Conservation (phyloP, 1,140 invertebrate species). For the Rhizoglyphus robini region DNA sequence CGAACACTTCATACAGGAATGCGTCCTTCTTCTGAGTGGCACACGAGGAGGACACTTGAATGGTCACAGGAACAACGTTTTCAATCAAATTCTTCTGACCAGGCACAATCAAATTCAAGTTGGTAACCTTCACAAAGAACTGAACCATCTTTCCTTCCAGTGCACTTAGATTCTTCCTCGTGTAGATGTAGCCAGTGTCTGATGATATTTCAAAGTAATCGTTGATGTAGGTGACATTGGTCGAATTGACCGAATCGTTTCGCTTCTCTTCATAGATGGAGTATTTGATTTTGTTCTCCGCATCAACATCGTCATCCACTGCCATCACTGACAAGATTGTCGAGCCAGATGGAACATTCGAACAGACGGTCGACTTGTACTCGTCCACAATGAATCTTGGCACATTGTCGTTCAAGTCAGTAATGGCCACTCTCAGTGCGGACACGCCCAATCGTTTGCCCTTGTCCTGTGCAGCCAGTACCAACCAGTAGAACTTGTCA, state of each 20-base stretch:
- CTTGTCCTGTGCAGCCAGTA: constrained; percentile 67
- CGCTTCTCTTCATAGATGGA: constrained; percentile 55
- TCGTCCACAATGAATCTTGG: constrained; percentile 63
- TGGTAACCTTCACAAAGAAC: constrained; percentile 71
- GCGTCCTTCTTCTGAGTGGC: constrained; percentile 36
- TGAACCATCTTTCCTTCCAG: constrained; percentile 37
- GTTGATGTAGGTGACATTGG: constrained; percentile 30
- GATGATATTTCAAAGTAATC: constrained; percentile 51
- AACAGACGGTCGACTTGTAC: constrained; percentile 57
- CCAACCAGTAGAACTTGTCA: constrained; percentile 55
- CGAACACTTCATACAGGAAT: constrained; percentile 51
- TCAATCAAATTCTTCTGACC: constrained; percentile 44
- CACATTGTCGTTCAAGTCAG: constrained; percentile 73
- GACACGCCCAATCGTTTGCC: constrained; percentile 66
- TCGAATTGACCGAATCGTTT: constrained; percentile 4
- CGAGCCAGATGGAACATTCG: constrained; percentile 45
- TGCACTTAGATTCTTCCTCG: constrained; percentile 31
- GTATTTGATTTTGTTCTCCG: constrained; percentile 76
- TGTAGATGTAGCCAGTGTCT: constrained; percentile 50
- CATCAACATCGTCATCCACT: constrained; percentile 54
- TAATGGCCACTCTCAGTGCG: constrained; percentile 57
- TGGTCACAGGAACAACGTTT: constrained; percentile 60
- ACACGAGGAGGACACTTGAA: constrained; percentile 60
- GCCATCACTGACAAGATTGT: constrained; percentile 50
- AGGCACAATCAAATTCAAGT: constrained; percentile 35